Base-by-base conservation (phyloP, 2,113 vertebrate genomes). In the Nothocercus nigrocapillus region DNA sequence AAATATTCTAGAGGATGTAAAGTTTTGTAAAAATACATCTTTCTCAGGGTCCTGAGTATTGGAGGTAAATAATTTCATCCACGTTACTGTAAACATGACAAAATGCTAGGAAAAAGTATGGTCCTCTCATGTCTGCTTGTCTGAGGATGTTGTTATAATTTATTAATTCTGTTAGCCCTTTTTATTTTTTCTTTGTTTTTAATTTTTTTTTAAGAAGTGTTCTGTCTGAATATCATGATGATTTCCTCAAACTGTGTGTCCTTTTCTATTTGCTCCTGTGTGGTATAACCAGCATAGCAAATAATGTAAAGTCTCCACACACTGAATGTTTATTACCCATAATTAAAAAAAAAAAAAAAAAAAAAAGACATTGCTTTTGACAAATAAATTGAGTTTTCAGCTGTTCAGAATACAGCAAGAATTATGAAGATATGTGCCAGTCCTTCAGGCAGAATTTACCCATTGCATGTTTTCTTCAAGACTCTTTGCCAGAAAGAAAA, bases 401-500 rank as follows among this genome's bases (percentile, higher is more conserved):
- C 87, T 44, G 7, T 36, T 82, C 40, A 62, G 40, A 77, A 34
- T 54, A 38, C 24, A 30, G 20, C 11, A 64, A 14, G 6, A 72
- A 9, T 42, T 85, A 40, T 10, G 32, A 73, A 69, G 21, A 4
- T 19, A 24, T 11, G 9, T 45, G 7, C 10, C 62, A 19, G 45
- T 75, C 53, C 61, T 84, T 19, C 30, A 81, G 56, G 36, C 13
- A 85, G 38, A 82, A 76, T 88, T 76, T 59, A 76, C 1, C 9
- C 5, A 18, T n/a, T n/a, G 5, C 7, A 30, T 58, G 32, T 81
- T 90, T 93, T 83, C 44, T 92, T 6, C 40, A 64, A 79, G 14
- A n/a, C 11, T 53, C 25, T 63, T 91, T 70, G 13, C 38, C 34
- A 90, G 61, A 69, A 85, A 49, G 3, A 81, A 91, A 95, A 76